Conservation (phyloP, 2,113 vertebrate species). For the Siniperca chuatsi region DNA sequence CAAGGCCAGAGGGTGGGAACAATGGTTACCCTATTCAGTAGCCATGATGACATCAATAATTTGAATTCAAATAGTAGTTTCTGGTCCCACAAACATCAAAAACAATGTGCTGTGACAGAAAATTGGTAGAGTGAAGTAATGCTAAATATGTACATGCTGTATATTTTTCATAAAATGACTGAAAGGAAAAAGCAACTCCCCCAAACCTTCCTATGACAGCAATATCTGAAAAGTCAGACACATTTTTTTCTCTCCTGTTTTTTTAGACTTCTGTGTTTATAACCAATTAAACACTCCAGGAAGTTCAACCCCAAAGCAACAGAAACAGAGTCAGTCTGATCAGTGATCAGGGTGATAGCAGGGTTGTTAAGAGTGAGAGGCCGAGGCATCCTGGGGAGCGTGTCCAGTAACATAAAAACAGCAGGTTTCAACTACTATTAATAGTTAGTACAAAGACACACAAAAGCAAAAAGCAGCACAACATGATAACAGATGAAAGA, state of each 20-base stretch:
- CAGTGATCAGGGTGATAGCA: constrained; percentile 93
- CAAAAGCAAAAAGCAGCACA: constrained; percentile 87
- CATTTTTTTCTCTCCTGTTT: constrained; percentile 47
- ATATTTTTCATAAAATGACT: background rate
- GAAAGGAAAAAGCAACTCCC: background rate
- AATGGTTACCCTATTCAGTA: constrained; percentile 44
- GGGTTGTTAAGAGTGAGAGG: constrained; percentile 89
- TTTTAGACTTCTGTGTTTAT: constrained; percentile 55
- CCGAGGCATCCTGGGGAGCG: constrained; percentile 89
- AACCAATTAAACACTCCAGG: constrained; percentile 87
- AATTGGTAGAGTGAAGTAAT: too few species aligned
- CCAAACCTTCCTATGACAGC: background rate
- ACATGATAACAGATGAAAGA: constrained; percentile 94
- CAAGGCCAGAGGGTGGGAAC: constrained; percentile 35
- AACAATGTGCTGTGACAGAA: constrained; percentile 17
- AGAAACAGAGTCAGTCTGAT: constrained; percentile 90
- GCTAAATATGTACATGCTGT: background rate
- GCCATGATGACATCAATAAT: constrained; percentile 50
- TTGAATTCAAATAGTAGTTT: constrained; percentile 39
- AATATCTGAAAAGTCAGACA: background rate
- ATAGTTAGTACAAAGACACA: constrained; percentile 85
- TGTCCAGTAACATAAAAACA: constrained; percentile 95
- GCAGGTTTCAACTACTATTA: constrained; percentile 92
- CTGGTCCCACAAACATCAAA: constrained; percentile 24
- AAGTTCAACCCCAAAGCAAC: constrained; percentile 91